Evolutionary conservation across 2,888 invertebrate species (phyloP), one percentile per base, ranked within the genome.

Genomic region (Xylocampa areola): DNA sequence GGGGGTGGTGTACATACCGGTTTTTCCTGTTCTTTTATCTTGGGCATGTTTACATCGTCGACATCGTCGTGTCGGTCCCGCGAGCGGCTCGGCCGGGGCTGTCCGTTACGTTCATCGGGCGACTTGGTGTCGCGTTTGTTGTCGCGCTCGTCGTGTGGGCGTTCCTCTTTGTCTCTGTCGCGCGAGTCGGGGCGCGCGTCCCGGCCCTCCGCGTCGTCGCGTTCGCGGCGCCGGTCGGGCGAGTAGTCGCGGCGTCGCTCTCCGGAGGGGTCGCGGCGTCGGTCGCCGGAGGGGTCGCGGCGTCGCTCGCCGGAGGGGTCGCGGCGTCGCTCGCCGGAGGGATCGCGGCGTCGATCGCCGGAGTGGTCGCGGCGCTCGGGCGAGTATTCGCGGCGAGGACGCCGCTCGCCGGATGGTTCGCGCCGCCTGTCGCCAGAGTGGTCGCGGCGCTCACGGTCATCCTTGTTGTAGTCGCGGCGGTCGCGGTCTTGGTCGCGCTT

Each of bases 1-100:
- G 25, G 2, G 35, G 4, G 17, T 17, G 17, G 5, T 27, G 30
- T 68, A 91, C 95, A 91, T 89, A 96, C 96, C 83, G 97, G 96
- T 88, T 96, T 95, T 84, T 96, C 95, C 70, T 96, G 95, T 86
- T 96, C 96, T 83, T 95, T 96, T 79, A 96, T 90, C 89, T 96
- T 97, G 81, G 97, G 96, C 96, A 97, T 94, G 73, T 89, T 83
- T 60, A 80, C 86, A 1, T 90, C 90, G 0, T 88, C 87, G 19
- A 69, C 54, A 4, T 85, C 90, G n/a, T 82, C 90, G 13, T 67
- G 54, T n/a, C 87, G 75, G 67, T 91, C 91, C 10, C 86, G 84
- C 54, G 87, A 84, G 75, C 88, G 88, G 58, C 89, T 89, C 27
- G 61, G 81, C 1, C 87, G 77, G 40, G 79, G 63, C 54, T 86